A percentile compares a stretch with the other conserved stretches of the same genome.
Evolutionary conservation across 2,888 invertebrate species (phyloP).

Genomic region (Clitarchus hookeri): DNA sequence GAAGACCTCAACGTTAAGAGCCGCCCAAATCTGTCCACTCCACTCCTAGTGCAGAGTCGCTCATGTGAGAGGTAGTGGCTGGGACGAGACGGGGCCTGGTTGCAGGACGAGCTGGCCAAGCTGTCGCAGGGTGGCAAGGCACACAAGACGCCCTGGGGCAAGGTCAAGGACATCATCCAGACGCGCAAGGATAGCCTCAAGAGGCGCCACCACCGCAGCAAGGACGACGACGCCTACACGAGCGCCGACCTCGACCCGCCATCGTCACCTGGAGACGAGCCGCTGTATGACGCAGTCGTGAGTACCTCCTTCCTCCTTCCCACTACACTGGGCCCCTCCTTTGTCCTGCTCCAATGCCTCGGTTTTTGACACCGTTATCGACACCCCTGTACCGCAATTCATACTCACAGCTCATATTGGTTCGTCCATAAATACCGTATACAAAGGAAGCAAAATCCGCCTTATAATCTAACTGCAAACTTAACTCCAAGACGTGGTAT

Average conservation of each 20-base stretch:
- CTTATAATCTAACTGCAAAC: too few species aligned
- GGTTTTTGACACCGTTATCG: too few species aligned
- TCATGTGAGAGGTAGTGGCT: too few species aligned
- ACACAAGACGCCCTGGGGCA: slow-evolving; percentile 75
- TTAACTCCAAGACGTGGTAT: too few species aligned
- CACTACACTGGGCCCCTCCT: background rate
- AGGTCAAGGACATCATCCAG: slow-evolving; percentile 77
- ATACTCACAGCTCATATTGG: too few species aligned
- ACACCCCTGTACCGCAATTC: too few species aligned
- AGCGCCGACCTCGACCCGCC: slow-evolving; percentile 26
- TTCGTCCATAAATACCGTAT: too few species aligned
- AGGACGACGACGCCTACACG: slow-evolving; percentile 27
- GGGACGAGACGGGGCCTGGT: background rate
- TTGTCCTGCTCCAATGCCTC: too few species aligned
- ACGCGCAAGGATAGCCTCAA: slow-evolving; percentile 70
- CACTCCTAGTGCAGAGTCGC: too few species aligned
- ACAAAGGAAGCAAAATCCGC: too few species aligned
- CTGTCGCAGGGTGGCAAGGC: slow-evolving; percentile 55
- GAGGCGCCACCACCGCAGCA: slow-evolving; percentile 55
- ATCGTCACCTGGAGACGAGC: background rate
- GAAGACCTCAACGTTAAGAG: too few species aligned
- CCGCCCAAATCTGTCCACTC: too few species aligned
- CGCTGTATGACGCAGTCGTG: slow-evolving; percentile 19
- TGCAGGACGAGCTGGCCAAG: slow-evolving; percentile 36
- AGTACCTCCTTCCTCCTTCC: slow-evolving; percentile 19